Conservation (phyloP, 2,797 vertebrate genomes). For the Octomys mimax region DNA sequence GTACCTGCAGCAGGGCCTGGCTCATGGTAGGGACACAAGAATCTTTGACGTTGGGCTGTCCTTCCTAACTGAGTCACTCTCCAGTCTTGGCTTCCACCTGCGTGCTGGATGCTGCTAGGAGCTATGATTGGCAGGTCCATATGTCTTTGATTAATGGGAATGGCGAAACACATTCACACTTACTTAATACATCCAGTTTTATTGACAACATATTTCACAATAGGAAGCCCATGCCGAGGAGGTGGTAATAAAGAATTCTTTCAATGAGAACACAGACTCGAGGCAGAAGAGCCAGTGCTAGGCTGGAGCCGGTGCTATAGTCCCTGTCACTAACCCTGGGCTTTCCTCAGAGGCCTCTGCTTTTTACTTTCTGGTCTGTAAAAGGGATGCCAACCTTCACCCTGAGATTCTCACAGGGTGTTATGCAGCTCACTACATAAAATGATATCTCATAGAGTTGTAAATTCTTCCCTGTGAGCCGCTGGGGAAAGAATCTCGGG, state of each 20-base stretch:
- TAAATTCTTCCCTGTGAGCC: background rate
- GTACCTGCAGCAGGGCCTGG: background rate
- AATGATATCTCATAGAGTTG: background rate
- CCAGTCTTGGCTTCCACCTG: background rate
- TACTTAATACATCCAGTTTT: background rate
- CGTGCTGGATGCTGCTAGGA: background rate
- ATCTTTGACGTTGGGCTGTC: background rate
- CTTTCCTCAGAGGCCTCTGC: accelerated
- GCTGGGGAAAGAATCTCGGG: background rate
- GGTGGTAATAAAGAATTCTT: background rate
- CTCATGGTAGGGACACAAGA: background rate
- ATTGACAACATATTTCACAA: slow-evolving; percentile 13
- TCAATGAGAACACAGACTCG: accelerated
- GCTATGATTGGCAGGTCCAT: slow-evolving; percentile 53
- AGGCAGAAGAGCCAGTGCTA: background rate
- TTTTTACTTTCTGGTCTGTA: background rate
- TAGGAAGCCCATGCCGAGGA: background rate
- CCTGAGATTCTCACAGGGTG: background rate
- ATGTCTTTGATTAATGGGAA: slow-evolving; percentile 54
- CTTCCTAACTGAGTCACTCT: background rate
- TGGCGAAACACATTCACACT: background rate
- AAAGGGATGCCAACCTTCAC: background rate
- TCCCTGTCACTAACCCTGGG: background rate
- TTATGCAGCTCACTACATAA: accelerated
- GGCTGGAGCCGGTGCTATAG: background rate